These are phyloP conservation scores for Mimumesa dahlbomi DNA, from an alignment of 2,888 invertebrate species.

Conservation along the genomic window DNA sequence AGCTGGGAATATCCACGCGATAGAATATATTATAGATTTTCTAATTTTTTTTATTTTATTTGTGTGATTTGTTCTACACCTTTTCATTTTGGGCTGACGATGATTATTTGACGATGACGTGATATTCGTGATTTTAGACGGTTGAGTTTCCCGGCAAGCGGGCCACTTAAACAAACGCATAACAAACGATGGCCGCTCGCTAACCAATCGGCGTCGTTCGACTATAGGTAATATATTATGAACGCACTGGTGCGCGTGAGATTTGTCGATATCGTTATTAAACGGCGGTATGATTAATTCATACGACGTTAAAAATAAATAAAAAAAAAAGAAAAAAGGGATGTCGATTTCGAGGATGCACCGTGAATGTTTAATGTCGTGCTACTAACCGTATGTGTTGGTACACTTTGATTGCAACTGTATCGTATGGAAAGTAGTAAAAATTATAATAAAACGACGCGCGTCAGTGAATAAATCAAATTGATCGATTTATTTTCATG, in stretches of 20 bases:
- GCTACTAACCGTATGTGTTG: slow-evolving; percentile 55
- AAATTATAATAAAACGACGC: too few relatives aligned
- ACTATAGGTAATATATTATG: slow-evolving; percentile 77
- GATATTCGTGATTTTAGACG: slow-evolving; percentile 78
- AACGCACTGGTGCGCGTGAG: slow-evolving; percentile 45
- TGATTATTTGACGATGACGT: slow-evolving; percentile 57
- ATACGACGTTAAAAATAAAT: slow-evolving; percentile 2
- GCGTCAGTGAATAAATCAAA: not conserved
- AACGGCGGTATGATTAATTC: slow-evolving; percentile 28
- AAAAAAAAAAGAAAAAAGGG: slow-evolving; percentile 9
- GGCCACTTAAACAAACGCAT: slow-evolving; percentile 77
- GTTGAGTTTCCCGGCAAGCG: slow-evolving; percentile 80
- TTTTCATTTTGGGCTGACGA: slow-evolving; percentile 22
- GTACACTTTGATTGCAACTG: slow-evolving; percentile 37
- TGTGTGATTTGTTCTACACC: not conserved
- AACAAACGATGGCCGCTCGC: slow-evolving; percentile 79
- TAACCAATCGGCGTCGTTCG: slow-evolving; percentile 79
- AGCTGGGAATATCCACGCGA: too few relatives aligned
- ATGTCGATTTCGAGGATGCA: slow-evolving; percentile 44
- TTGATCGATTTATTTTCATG: too few relatives aligned
- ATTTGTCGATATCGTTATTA: slow-evolving; percentile 36
- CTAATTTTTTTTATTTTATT: not conserved
- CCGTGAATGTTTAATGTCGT: slow-evolving; percentile 66
- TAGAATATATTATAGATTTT: too few relatives aligned
- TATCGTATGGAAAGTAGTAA: slow-evolving; percentile 14